Base-by-base conservation (phyloP, 1,140 invertebrate genomes). In the Paracyclopina nana region DNA sequence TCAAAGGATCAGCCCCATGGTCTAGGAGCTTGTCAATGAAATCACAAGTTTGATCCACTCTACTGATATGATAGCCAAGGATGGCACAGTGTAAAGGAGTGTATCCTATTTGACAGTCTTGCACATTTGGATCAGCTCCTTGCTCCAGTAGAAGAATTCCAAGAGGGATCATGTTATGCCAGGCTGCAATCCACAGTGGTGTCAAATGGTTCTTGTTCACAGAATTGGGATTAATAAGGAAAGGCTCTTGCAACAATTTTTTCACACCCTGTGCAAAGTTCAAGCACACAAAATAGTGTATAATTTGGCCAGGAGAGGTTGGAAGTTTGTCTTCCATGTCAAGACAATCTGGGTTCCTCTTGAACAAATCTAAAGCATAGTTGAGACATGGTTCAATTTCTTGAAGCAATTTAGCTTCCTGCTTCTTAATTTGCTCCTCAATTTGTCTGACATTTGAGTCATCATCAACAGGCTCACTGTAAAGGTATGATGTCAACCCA, bases 141-240 rank as follows among this genome's bases (percentile, higher is more conserved):
- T 48, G 25, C 25, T 48, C 27, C 27, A 48, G 30, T 16, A 48
- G 20, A 14, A 48, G 2, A 29, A 16, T 2, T n/a, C 3, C 45
- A 4, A n/a, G 18, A 28, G n/a, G 16, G 6, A 48, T 48, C n/a
- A 28, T 11, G 30, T 48, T 48, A 12, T 27, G 16, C 25, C 25
- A 48, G 12, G 45, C 16, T 4, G 45, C 45, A 26, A 48, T 27
- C 25, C 25, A 26, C 14, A 48, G 22, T 12, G 45, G 20, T 16
- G 45, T 28, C 12, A 40, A 48, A 6, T 28, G 24, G 22, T 48
- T 48, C 42, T 48, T 48, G 27, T 48, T 48, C 25, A n/a, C 14
- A 28, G 16, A 2, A 48, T 48, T 48, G 4, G 45, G 45, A 31
- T 48, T 29, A 29, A 48, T 27, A 12, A n/a, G n/a, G 30, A 48